phyloP scores from a whole-genome alignment of 2,797 vertebrate species.

The Ispidina picta region DNA sequence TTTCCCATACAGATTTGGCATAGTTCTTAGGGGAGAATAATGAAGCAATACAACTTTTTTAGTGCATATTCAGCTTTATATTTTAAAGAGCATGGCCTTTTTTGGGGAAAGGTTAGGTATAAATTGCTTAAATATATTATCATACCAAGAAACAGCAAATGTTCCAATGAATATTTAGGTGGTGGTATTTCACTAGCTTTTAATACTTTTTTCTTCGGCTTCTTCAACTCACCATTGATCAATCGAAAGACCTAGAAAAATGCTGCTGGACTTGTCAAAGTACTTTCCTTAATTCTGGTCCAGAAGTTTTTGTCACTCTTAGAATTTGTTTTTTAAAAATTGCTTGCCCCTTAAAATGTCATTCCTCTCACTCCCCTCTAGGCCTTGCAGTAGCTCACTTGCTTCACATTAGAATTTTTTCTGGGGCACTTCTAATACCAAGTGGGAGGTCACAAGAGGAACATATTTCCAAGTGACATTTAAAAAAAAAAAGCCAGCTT shows the following conservation, averaged over 20 bases:
- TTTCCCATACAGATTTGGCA: background rate
- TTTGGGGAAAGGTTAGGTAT: conserved; percentile 22
- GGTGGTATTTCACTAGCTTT: conserved; percentile 24
- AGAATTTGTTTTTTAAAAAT: background rate
- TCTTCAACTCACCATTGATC: background rate
- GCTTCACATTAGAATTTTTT: background rate
- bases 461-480: background rate
- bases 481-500: background rate
- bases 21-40: background rate
- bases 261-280: background rate
- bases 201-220: background rate
- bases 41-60: background rate
- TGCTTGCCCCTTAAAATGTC: background rate
- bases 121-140: conserved; percentile 40
- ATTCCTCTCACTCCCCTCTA: background rate
- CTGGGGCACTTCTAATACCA: background rate
- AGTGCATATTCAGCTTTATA: background rate
- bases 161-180: conserved; percentile 48
- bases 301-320: background rate
- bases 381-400: background rate
- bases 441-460: background rate
- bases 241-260: background rate
- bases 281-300: background rate
- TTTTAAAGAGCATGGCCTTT: conserved; percentile 50
- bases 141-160: conserved; percentile 19